Evolutionary conservation across 2,888 invertebrate genomes (phyloP).

Genomic region (Erebia palarica): DNA sequence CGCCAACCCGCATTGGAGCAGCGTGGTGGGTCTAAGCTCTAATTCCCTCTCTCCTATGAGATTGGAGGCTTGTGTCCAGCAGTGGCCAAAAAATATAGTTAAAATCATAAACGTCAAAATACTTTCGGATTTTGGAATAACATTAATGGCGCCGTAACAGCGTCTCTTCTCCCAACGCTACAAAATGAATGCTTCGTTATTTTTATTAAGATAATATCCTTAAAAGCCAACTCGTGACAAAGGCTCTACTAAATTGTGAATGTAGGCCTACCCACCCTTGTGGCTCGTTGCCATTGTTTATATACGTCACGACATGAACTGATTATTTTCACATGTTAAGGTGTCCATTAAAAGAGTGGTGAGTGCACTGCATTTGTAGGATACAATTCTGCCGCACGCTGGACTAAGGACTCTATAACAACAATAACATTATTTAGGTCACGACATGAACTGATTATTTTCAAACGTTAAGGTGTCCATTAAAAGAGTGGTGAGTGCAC

Average conservation of each 20-base stretch:
- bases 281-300: background rate
- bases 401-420: no score
- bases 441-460: background rate
- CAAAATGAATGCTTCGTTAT: slow-evolving; percentile 33
- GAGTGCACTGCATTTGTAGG: no score
- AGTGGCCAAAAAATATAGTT: no score
- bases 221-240: slow-evolving; percentile 40
- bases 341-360: no score
- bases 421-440: background rate
- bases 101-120: background rate
- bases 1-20: no score
- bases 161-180: slow-evolving; percentile 2
- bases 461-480: no score
- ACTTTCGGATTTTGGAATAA: background rate
- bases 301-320: background rate
- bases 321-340: no score
- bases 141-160: slow-evolving; percentile 3
- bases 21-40: no score
- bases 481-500: no score
- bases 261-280: slow-evolving; percentile 23
- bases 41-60: no score
- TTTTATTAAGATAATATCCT: slow-evolving; percentile 39
- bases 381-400: no score
- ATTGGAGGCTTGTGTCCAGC: no score
- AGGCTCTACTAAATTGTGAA: slow-evolving; percentile 37